These are phyloP conservation scores for Myzus persicae DNA, from an alignment of 1,140 invertebrate genomes.

Conservation along the genomic window DNA sequence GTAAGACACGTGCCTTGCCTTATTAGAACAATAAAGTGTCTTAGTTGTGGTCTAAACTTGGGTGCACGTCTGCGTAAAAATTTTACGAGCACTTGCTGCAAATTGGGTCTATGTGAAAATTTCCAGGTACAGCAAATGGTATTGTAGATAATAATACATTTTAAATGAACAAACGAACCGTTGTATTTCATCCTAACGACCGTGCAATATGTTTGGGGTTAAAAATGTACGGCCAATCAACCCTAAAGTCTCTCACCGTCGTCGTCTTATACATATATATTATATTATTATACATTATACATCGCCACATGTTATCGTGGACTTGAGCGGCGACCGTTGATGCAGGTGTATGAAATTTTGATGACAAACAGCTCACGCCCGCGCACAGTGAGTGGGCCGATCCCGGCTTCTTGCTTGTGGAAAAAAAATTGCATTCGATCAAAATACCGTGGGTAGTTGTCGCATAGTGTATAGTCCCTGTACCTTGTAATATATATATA, in stretches of 20 bases:
- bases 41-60: background rate
- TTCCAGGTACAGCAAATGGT: background rate
- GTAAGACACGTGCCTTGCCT: background rate
- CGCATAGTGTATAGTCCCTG: background rate
- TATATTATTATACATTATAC: background rate
- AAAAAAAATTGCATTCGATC: conserved; percentile 8
- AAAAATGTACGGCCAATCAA: background rate
- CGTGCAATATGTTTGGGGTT: background rate
- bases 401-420: background rate
- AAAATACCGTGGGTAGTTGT: background rate
- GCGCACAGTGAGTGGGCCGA: background rate
- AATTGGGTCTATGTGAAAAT: background rate
- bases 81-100: background rate
- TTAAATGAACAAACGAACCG: background rate
- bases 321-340: background rate
- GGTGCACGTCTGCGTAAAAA: background rate
- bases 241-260: background rate
- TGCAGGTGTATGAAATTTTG: conserved; percentile 2
- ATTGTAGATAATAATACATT: background rate
- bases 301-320: background rate
- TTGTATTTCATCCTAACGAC: background rate
- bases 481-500: background rate
- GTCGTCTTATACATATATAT: background rate
- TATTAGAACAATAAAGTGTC: background rate
- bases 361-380: background rate